Evolutionary conservation across 53 echinoderm and acorn worm genomes (phyloP), one percentile per base, ranked within the genome.

Genomic region (Holothuria scabra): DNA sequence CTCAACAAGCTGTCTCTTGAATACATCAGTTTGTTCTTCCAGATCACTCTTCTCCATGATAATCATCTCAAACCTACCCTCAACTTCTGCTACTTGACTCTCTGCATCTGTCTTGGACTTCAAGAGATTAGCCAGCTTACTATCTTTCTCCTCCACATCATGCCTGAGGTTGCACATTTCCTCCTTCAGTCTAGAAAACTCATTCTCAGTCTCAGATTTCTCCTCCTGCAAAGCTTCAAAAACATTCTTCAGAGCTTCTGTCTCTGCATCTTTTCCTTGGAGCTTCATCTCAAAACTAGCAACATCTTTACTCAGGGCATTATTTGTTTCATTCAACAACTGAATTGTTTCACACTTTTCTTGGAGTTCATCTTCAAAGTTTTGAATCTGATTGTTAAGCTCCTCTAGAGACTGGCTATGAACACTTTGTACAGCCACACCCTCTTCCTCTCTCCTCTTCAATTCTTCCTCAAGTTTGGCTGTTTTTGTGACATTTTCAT

Each of bases 51-150:
- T 82, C 44, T 87, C 88, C 10, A 58, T 35, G n/a, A 66, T 56
- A 23, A 83, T 9, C 31, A 62, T 44, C 57, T 66, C 70, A 21
- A 85, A 59, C 33, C 49, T 58, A 21, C 21, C 28, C 60, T 85
- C 61, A 11, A 82, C 59, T 21, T 83, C 66, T 32, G 67, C 35
- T 23, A 23, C 59, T 20, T 58, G 70, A 8, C 21, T 2, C 44
- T 87, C 83, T 34, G 23, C 69, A 56, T 87, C 88, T 35, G n/a
- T 21, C 82, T 81, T 81, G 14, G 60, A 78, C 1, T 78, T 78
- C 21, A 32, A 23, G 12, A 57, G 23, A 18, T 56, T 31, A 28
- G 32, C 10, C 59, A 78, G 12, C 28, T 78, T 59, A 24, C 24
- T 28, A 25, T 19, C 56, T 33, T 78, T 78, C 58, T 78, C 59